Evolutionary conservation across 2,888 invertebrate species (phyloP), one percentile per base, ranked within the genome.

Genomic region (Drosophila trichaetosa): DNA sequence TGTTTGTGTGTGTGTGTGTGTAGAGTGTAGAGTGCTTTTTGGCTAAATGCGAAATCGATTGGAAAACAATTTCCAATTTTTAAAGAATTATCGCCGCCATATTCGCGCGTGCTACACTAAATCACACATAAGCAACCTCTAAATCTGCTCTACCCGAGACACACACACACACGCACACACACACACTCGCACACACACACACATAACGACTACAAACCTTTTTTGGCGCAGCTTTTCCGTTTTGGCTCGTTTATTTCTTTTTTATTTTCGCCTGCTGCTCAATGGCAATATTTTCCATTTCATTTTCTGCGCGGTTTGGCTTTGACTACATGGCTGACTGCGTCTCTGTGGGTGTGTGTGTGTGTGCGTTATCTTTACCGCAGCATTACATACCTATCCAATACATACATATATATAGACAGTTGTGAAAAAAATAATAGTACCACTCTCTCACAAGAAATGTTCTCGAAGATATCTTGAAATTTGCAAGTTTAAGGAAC

Each of bases 61-160:
- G 92, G 91, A 91, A 92, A 92, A 92, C 92, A 92, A 92, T 92
- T 92, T 92, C 91, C 92, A 92, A 92, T 92, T 92, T 92, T 91
- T 92, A 91, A 92, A 92, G 92, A 92, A 92, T 92, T 92, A 92
- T 92, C 92, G 91, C 92, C 89, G 88, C 92, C 91, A 92, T 92
- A 92, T 92, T 92, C 92, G 92, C 92, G 92, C 91, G 89, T 92
- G 91, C 92, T 92, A 86, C 81, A 88, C 90, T 92, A 92, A 92
- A 92, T 92, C 92, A 91, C 92, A 92, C 91, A 91, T 92, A 92
- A 92, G 92, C 88, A 92, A 92, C 92, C 92, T 90, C 92, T 91
- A 92, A 92, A 92, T 91, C 92, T 92, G 91, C 80, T 91, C 80
- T 91, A 86, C 89, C 87, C 87, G 66, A 75, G 66, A 75, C 73